These are phyloP conservation scores for Petromus typicus DNA, from an alignment of 2,113 vertebrate species.

Conservation along the genomic window DNA sequence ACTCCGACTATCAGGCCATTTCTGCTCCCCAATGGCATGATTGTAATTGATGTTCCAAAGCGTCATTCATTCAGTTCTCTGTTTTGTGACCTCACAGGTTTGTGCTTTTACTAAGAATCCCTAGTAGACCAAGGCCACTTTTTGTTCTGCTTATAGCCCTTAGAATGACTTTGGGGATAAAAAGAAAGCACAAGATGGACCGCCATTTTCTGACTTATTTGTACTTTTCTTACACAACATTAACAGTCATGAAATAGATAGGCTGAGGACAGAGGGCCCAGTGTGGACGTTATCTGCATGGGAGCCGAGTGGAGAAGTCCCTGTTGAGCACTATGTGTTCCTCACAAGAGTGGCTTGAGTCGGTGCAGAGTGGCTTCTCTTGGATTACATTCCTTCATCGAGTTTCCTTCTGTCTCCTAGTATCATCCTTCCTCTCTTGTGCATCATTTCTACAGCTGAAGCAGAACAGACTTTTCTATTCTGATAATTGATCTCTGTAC, in stretches of 20 bases:
- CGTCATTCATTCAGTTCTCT: not conserved
- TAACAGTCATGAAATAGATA: not conserved
- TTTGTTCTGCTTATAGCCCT: slow-evolving; percentile 19
- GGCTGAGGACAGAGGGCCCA: not conserved
- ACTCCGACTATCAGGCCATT: not conserved
- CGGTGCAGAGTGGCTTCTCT: not conserved
- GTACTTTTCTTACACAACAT: not conserved
- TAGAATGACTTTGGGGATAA: not conserved
- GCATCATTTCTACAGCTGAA: not conserved
- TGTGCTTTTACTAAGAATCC: not conserved
- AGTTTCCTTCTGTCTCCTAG: not conserved
- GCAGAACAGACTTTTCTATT: not conserved
- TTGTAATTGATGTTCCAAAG: not conserved
- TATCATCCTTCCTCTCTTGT: not conserved
- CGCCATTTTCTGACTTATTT: not conserved
- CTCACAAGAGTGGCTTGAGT: not conserved
- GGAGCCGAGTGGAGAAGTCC: not conserved
- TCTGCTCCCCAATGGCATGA: not conserved
- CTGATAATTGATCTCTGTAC: not conserved
- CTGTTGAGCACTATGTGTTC: not conserved
- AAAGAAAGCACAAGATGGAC: not conserved
- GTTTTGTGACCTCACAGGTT: not conserved
- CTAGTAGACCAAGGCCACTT: not conserved
- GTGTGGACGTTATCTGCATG: not conserved
- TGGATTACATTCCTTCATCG: not conserved